Base-by-base conservation (phyloP, 2,888 invertebrate species). In the Brachypalpus laphriformis region DNA sequence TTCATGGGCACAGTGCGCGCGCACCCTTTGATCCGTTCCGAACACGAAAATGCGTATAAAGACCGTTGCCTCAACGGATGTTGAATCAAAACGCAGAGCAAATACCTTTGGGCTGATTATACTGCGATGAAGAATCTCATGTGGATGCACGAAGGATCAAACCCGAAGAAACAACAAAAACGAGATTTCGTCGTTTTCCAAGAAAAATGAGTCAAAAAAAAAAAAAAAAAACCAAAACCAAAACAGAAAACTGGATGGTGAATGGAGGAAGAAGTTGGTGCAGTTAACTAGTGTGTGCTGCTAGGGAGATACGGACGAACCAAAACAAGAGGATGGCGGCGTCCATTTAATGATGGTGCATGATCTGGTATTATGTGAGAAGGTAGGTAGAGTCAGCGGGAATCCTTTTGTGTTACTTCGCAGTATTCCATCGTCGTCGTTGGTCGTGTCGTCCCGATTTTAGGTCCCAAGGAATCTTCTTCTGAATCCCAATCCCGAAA, bases 351-450 rank as follows among this genome's bases (percentile, higher is more conserved):
- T 85, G 85, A 81, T 81, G 85, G 85, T 85, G 85, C 81, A 85
- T 85, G 85, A 85, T 85, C 85, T 85, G 81, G 71, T 85, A 85
- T 85, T 85, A 81, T 85, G 47, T 20, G 74, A 51, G 61, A 80
- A 75, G 59, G 80, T 80, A 85, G 80, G 80, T 75, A 85, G 85
- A 80, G 75, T 51, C 85, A 85, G 85, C 85, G 85, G 85, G 85
- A 85, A 85, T 85, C 85, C 85, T 85, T 85, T 85, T 85, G 85
- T 85, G 75, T 75, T 85, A 66, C 81, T 85, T 81, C 76, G 85
- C 49, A 74, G 85, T 81, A 85, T 85, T 85, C 81, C 51, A 65
- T 81, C 47, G 54, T 31, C 54, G 71, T 16, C 11, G 51, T 68
- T 40, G 59, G 20, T 54, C 63, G 11, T 8, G 47, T 71, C 28